phyloP scores from a whole-genome alignment of 2,888 invertebrate genomes.

The Iselma pallidipennis region DNA sequence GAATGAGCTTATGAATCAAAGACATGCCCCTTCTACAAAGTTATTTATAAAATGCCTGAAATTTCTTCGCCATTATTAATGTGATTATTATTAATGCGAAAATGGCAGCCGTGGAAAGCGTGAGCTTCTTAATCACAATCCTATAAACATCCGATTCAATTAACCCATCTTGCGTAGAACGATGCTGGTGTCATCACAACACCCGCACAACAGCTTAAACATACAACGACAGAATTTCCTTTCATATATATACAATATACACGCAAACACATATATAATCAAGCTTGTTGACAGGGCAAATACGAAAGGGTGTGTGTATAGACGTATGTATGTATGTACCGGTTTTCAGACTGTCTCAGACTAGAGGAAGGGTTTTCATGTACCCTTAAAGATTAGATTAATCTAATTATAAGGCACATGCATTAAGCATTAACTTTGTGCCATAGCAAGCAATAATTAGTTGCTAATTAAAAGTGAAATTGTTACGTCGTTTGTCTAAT shows the following conservation, averaged over 20 bases:
- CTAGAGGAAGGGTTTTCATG: constrained; percentile 19
- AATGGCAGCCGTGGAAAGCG: too few relatives aligned
- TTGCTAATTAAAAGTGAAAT: constrained; percentile 44
- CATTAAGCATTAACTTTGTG: constrained; percentile 12
- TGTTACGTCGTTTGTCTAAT: constrained; percentile 42
- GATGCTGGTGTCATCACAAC: constrained; percentile 19
- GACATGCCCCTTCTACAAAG: too few relatives aligned
- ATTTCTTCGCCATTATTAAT: too few relatives aligned
- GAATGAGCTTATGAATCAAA: too few relatives aligned
- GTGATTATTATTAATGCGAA: too few relatives aligned
- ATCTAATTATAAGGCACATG: constrained; percentile 19
- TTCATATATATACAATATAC: too few relatives aligned
- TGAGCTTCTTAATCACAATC: constrained; percentile 19
- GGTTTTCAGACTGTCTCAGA: too few relatives aligned
- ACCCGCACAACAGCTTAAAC: too few relatives aligned
- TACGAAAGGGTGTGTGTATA: constrained; percentile 6
- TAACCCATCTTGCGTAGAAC: constrained; percentile 4
- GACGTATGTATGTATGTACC: too few relatives aligned
- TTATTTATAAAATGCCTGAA: too few relatives aligned
- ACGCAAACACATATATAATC: too few relatives aligned
- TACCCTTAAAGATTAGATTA: constrained; percentile 18
- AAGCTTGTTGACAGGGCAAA: constrained; percentile 20
- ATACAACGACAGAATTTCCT: too few relatives aligned
- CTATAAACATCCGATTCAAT: constrained; percentile 10
- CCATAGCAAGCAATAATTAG: constrained; percentile 34